These are phyloP conservation scores for Agrochola lychnidis DNA, from an alignment of 2,888 invertebrate species.

Conservation along the genomic window DNA sequence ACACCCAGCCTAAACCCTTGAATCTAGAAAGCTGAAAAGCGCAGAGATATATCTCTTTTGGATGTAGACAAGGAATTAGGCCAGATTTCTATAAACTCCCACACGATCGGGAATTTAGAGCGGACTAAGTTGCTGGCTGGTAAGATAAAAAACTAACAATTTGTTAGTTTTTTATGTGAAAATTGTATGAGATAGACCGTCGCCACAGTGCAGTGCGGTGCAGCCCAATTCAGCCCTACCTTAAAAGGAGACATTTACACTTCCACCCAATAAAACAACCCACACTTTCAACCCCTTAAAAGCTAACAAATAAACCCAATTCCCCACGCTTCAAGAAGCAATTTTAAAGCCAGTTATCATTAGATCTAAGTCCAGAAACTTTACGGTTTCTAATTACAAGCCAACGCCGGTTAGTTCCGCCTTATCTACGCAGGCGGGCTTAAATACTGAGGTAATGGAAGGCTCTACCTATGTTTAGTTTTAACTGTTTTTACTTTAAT, in stretches of 20 bases:
- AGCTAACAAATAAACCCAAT: slow-evolving; percentile 58
- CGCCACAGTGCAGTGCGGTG: neutral
- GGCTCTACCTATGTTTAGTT: slow-evolving; percentile 39
- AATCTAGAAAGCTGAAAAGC: too few species aligned
- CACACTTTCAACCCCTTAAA: slow-evolving; percentile 35
- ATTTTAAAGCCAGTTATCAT: slow-evolving; percentile 65
- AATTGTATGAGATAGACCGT: too few species aligned
- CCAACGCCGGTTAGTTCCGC: slow-evolving; percentile 52
- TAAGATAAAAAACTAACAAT: too few species aligned
- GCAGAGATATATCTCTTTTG: too few species aligned
- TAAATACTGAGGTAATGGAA: slow-evolving; percentile 63
- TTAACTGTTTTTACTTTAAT: slow-evolving; percentile 49
- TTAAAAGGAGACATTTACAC: neutral
- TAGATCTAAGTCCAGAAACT: slow-evolving; percentile 63
- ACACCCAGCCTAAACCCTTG: too few species aligned
- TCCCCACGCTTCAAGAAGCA: slow-evolving; percentile 59
- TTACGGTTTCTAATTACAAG: slow-evolving; percentile 68
- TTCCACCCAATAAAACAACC: neutral
- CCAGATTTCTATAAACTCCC: too few species aligned
- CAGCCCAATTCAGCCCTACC: too few species aligned
- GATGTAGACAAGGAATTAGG: too few species aligned
- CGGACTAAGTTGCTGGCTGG: too few species aligned
- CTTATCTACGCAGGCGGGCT: slow-evolving; percentile 62
- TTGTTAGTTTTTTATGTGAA: too few species aligned
- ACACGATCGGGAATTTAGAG: too few species aligned